Evolutionary conservation across 2,888 invertebrate genomes (phyloP), one percentile per base, ranked within the genome.

Genomic region (Agrochola litura): DNA sequence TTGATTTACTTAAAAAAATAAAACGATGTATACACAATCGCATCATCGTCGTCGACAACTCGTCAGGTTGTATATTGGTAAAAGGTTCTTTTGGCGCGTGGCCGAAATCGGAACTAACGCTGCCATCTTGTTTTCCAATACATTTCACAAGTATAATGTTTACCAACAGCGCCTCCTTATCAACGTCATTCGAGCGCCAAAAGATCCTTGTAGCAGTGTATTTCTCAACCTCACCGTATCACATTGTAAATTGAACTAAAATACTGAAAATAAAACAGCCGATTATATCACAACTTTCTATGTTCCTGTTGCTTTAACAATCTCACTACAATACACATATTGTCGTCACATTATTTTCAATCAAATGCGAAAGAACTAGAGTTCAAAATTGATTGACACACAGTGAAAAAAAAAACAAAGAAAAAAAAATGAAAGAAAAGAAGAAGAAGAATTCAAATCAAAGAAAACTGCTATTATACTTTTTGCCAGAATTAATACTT

Each of bases 191-290:
- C 30, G 14, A 30, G 30, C 30, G 67, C 54, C 30, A 54, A 37
- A 56, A 56, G 16, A 56, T 37, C 56, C 37, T 19, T 19, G 16
- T 37, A 58, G n/a, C 16, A 37, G 10, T 54, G 37, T 43, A 41
- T 65, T 43, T n/a, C 22, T 46, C 49, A 49, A 58, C 22, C 19
- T 41, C 37, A 41, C 16, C 10, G 12, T 69, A 41, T 60, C 64
- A 68, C 58, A 60, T 54, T 37, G n/a, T 70, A 82, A 41, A 54
- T 61, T 54, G 43, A 80, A 72, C 52, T 76, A 84, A 76, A 64
- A 79, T 80, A 84, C 70, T 84, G 73, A 69, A 67, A 80, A 77
- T 64, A 79, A 72, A 71, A 86, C 85, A 86, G 87, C 83, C 87
- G 43, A 67, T 76, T 65, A 74, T 76, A 82, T 82, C 81, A 82